Conservation (phyloP, 2,888 invertebrate genomes). For the Chelonus formosanus region DNA sequence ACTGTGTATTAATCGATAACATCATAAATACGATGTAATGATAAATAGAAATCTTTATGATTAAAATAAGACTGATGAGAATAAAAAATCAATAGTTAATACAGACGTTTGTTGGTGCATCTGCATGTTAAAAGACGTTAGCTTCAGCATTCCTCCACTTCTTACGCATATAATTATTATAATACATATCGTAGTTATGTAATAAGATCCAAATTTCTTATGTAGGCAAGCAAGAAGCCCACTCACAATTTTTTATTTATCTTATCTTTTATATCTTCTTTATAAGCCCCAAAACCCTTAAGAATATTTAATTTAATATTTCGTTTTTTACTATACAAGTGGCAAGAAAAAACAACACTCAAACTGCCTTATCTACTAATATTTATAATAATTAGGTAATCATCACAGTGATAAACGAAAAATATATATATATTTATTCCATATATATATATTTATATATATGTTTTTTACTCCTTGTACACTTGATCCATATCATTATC, state of each 20-base stretch:
- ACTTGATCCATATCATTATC: no score
- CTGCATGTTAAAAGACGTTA: slow-evolving; percentile 44
- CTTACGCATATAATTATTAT: slow-evolving; percentile 48
- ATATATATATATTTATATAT: slow-evolving; percentile 39
- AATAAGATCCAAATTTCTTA: slow-evolving; percentile 50
- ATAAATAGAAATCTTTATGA: slow-evolving; percentile 2
- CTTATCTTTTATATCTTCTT: slow-evolving; percentile 29
- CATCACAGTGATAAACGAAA: slow-evolving; percentile 62
- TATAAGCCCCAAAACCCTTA: slow-evolving; percentile 49
- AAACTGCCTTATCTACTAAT: slow-evolving; percentile 57
- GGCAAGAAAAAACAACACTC: slow-evolving; percentile 60
- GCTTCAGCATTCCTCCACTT: slow-evolving; percentile 44
- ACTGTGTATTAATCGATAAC: slow-evolving; percentile 5
- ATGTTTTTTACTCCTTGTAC: neutral
- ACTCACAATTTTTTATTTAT: slow-evolving; percentile 39
- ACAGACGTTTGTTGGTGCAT: slow-evolving; percentile 31
- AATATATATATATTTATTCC: slow-evolving; percentile 46
- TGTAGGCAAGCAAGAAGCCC: slow-evolving; percentile 53
- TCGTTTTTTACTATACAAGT: slow-evolving; percentile 45
- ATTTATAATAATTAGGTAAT: slow-evolving; percentile 58
- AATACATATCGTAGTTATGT: slow-evolving; percentile 53
- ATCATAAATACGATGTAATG: neutral
- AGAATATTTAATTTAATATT: slow-evolving; percentile 45
- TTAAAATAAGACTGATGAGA: neutral
- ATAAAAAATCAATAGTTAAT: slow-evolving; percentile 17